Evolutionary conservation across 2,888 invertebrate genomes (phyloP), one percentile per base, ranked within the genome.

Genomic region (Epicampocera succincta): DNA sequence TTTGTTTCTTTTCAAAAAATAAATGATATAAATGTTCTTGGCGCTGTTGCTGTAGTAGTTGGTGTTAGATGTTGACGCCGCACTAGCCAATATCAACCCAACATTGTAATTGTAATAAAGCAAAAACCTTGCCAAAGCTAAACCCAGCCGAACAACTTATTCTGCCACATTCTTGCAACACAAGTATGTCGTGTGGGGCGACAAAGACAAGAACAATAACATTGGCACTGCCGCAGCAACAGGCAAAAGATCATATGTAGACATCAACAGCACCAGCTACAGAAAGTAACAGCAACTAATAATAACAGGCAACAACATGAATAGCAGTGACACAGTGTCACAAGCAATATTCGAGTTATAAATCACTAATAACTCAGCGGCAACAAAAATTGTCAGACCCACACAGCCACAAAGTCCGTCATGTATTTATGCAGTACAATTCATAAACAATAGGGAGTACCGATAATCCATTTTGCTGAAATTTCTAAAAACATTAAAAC

Each of bases 271-370:
- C 46, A 65, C 68, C 52, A 61, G 48, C 54, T 69, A 69, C 68
- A 69, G 68, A 69, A 68, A 76, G 29, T 44, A 63, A 61, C 40
- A 52, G 52, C 19, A 58, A 75, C 75, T 46, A 75, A 79, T 80
- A 75, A 65, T 69, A 71, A 68, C 68, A 48, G 81, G 80, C 80
- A 71, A 75, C 80, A 80, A 75, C 74, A 80, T 75, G 80, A 80
- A 65, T 80, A 71, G 69, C 80, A 80, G 63, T 75, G 75, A 75
- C 80, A 75, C 75, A 80, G 71, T 75, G 80, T 75, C 80, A 80
- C 58, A 75, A 65, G 75, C 80, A 80, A 75, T 75, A 75, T 75
- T 75, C 44, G 58, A 58, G 69, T 80, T 58, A 80, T 80, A 80
- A 80, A 80, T 80, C 80, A 80, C 74, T 25, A 52, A 68, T 50